Percentiles rank a stretch among this genome's conserved stretches.
Conservation (phyloP, 2,888 invertebrate species). For the Synergus gifuensis region DNA sequence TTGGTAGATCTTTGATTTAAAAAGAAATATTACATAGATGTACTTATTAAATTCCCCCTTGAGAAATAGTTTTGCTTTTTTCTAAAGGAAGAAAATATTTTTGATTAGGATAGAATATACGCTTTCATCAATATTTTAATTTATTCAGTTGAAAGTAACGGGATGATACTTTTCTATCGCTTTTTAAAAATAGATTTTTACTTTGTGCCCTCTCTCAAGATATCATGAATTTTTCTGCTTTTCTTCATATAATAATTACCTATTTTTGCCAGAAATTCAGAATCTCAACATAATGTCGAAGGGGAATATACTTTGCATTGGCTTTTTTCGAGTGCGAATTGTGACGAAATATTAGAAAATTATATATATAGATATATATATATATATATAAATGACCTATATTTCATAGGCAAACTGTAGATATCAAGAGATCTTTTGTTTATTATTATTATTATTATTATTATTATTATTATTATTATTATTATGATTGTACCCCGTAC, state of each 20-base stretch:
- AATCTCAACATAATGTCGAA: conserved; percentile 35
- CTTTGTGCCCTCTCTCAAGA: neutral
- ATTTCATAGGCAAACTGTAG: conserved; percentile 63
- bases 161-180: neutral
- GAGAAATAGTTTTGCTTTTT: neutral
- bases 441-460: conserved; percentile 58
- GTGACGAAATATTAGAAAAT: conserved; percentile 37
- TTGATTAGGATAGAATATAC: neutral
- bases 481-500: conserved; percentile 51
- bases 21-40: neutral
- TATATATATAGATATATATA: conserved; percentile 46
- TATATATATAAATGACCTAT: conserved; percentile 47
- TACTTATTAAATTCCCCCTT: neutral
- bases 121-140: no score
- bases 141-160: no score
- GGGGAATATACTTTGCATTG: conserved; percentile 40
- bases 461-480: conserved; percentile 62
- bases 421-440: conserved; percentile 66
- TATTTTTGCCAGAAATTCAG: neutral
- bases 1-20: neutral
- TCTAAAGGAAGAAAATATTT: neutral
- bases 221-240: neutral
- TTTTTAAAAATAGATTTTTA: conserved; percentile 17
- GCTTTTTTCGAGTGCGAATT: conserved; percentile 23
- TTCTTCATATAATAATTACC: neutral